Percentiles rank a stretch among this genome's conserved stretches.
phyloP scores from a whole-genome alignment of 2,797 vertebrate genomes.

The Onychomys torridus region DNA sequence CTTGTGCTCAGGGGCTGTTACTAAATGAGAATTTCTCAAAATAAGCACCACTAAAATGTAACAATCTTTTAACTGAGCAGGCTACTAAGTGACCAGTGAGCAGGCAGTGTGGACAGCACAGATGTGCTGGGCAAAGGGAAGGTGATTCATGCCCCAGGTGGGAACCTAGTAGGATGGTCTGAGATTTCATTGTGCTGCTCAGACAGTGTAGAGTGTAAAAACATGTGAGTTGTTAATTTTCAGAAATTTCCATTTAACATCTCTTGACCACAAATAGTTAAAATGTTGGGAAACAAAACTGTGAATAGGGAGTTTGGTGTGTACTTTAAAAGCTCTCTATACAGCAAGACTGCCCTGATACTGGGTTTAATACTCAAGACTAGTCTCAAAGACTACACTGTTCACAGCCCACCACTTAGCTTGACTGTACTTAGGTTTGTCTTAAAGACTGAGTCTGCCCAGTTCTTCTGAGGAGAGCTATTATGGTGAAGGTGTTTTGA shows the following conservation, averaged over 20 bases:
- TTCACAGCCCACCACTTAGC: neutral
- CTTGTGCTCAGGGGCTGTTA: neutral
- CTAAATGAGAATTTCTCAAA: neutral
- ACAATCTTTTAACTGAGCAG: neutral
- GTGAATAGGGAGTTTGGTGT: no score
- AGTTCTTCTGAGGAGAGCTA: neutral
- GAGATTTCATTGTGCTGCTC: neutral
- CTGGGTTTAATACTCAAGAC: neutral
- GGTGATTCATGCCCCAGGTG: neutral
- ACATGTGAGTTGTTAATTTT: neutral
- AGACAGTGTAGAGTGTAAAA: neutral
- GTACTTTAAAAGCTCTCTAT: neutral
- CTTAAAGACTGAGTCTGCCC: neutral
- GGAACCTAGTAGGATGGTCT: no score
- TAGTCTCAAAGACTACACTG: neutral
- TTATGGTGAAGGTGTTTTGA: neutral
- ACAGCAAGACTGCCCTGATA: neutral
- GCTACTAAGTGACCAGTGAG: neutral
- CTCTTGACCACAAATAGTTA: neutral
- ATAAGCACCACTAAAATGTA: neutral
- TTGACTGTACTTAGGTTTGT: neutral
- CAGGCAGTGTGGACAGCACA: neutral
- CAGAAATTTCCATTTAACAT: neutral
- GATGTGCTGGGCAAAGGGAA: neutral
- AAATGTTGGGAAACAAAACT: neutral